Percentiles rank a stretch among this genome's conserved stretches.
Conservation (phyloP, 2,113 vertebrate genomes). For the Calyptomena viridis region DNA sequence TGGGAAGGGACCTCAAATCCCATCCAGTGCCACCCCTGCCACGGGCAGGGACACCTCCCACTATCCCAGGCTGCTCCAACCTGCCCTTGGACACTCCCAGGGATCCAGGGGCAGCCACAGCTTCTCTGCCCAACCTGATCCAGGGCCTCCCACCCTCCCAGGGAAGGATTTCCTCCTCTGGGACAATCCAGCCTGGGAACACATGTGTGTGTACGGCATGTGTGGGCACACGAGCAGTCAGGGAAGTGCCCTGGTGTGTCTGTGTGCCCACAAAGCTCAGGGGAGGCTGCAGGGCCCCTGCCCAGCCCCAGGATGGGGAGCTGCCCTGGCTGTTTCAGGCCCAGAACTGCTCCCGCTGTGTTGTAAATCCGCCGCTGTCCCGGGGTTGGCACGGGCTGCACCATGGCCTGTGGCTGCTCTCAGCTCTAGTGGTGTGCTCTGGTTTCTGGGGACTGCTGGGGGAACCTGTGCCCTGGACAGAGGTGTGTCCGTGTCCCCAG, state of each 20-base stretch:
- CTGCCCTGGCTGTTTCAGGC: not conserved
- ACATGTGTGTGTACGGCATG: rapidly evolving
- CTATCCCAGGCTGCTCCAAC: rapidly evolving
- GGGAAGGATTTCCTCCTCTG: not conserved
- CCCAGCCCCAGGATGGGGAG: not conserved
- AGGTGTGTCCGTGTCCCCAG: rapidly evolving
- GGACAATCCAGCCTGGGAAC: not conserved
- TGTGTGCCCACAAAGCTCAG: not conserved
- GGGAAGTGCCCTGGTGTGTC: not conserved
- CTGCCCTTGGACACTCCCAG: not conserved
- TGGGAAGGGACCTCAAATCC: not conserved
- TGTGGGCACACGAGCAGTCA: not conserved
- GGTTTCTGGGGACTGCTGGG: not conserved
- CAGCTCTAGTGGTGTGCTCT: rapidly evolving
- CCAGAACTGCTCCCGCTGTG: rapidly evolving
- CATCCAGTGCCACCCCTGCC: not conserved
- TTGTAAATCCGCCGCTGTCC: rapidly evolving
- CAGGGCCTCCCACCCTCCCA: not conserved
- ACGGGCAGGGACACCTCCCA: not conserved
- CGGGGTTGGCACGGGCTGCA: rapidly evolving
- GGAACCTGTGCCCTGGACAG: rapidly evolving
- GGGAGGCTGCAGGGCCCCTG: not conserved
- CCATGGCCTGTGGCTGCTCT: rapidly evolving
- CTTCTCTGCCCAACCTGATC: not conserved
- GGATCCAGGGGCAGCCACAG: not conserved